Percentiles rank a stretch among this genome's conserved stretches.
Evolutionary conservation across 2,888 invertebrate species (phyloP).

Genomic region (Trilocha varians): DNA sequence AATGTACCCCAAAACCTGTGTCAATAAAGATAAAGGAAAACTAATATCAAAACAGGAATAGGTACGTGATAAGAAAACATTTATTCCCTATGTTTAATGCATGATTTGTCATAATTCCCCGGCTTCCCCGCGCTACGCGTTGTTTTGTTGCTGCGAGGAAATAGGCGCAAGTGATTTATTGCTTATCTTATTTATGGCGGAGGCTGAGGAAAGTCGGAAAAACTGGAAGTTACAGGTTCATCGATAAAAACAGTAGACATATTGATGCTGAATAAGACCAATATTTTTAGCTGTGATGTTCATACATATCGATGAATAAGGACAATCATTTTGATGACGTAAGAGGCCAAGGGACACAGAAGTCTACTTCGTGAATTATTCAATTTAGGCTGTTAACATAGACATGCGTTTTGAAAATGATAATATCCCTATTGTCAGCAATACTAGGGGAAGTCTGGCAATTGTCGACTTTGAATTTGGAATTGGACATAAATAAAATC

Average conservation of each 20-base stretch:
- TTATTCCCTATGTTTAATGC: slow-evolving; percentile 74
- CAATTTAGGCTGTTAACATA: no score
- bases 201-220: slow-evolving; percentile 53
- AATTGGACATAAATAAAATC: no score
- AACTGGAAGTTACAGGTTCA: slow-evolving; percentile 48
- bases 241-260: slow-evolving; percentile 42
- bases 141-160: slow-evolving; percentile 65
- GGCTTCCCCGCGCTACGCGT: slow-evolving; percentile 54
- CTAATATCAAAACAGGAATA: slow-evolving; percentile 72
- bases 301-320: no score
- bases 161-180: slow-evolving; percentile 67
- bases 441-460: no score
- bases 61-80: slow-evolving; percentile 74
- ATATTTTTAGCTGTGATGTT: no score
- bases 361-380: no score
- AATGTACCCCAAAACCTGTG: slow-evolving; percentile 65
- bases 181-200: slow-evolving; percentile 66
- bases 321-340: no score
- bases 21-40: slow-evolving; percentile 73
- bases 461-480: neutral
- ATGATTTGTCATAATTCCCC: slow-evolving; percentile 73
- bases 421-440: no score
- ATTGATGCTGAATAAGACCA: slow-evolving; percentile 37
- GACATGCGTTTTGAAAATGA: no score
- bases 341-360: no score